Base-by-base conservation (phyloP, 2,888 invertebrate genomes). In the Mythimna vitellina region DNA sequence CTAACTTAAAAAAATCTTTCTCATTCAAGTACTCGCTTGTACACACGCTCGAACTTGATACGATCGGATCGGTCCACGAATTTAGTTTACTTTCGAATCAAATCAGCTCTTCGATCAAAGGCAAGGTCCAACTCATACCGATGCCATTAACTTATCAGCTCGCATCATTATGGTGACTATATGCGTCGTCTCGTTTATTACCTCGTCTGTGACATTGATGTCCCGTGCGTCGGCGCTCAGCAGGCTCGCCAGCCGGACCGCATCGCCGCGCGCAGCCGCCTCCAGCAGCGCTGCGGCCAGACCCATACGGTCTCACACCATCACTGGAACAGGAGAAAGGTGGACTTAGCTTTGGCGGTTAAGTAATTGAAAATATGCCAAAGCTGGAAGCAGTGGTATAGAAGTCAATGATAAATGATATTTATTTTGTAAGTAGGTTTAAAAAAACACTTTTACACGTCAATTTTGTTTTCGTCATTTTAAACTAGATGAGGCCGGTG, bases 191-290 rank as follows among this genome's bases (percentile, higher is more conserved):
- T 12, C 22, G 12, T 22, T 9, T 20, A 8, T 58, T 94, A 98
- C 97, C 92, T 97, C 97, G 92, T 99, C 99, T 85, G 97, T 97
- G 76, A 96, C 97, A 92, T 98, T 97, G 85, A 97, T 96, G 84
- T 97, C 96, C 57, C 97, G 97, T 22, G 97, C 97, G 88, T 97
- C 96, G 81, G 97, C 97, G 82, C 98, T 94, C 88, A 98, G 96
- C 81, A 98, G 93, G 85, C 97, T 96, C 79, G 98, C 97, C 85
- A 98, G 97, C 86, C 98, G 97, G 88, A 97, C 96, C 93, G 98
- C 98, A 84, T 98, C 99, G 91, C 98, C 98, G 86, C 98, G 98
- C 84, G 98, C 97, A 82, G 98, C 98, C 89, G 98, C 97, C 91
- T 98, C 98, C 85, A 88, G 98, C 97, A 90, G 98, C 97, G 95